Evolutionary conservation across 2,797 vertebrate genomes (phyloP), one percentile per base, ranked within the genome.

Genomic region (Hypotaenidia philippensis): DNA sequence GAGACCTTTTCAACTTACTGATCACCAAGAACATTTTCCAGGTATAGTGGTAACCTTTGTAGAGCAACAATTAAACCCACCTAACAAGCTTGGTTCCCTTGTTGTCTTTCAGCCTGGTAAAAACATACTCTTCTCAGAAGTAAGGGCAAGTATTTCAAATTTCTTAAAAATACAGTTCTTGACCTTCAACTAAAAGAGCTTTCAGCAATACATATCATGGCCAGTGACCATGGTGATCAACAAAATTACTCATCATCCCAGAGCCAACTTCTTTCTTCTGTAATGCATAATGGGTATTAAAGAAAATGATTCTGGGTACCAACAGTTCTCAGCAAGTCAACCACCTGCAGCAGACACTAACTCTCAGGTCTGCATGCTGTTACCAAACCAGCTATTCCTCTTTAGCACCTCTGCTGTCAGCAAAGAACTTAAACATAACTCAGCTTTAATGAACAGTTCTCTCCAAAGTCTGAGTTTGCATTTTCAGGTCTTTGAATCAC

Each of bases 331-430:
- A 89, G 55, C 63, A 87, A 75, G 92, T 40, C 45, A 85, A 55
- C 41, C 47, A 45, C 90, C 83, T 83, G 80, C 44, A 96, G 65
- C 65, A 91, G 53, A 34, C 23, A 19, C 53, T 68, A 75, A 81
- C 65, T 95, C 64, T 83, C 56, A 32, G 53, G 71, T 79, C 50
- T 49, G 56, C 3, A 22, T 26, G 44, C 50, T 47, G 32, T 69
- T 93, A 94, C 83, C 90, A 96, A 96, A 97, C 91, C 85, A 94
- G 95, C 91, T 93, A 75, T 56, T 92, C 94, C 74, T 88, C 94
- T 95, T 88, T 32, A 66, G 92, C 40, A 76, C 26, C 63, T 89
- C 69, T 90, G 89, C 2, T 4, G 94, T 83, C 89, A 95, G 92
- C 90, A 93, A 64, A 95, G 79, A 90, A 74, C 27, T 81, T 61